Evolutionary conservation across 2,797 vertebrate genomes (phyloP).

Genomic region (Tapirus indicus): DNA sequence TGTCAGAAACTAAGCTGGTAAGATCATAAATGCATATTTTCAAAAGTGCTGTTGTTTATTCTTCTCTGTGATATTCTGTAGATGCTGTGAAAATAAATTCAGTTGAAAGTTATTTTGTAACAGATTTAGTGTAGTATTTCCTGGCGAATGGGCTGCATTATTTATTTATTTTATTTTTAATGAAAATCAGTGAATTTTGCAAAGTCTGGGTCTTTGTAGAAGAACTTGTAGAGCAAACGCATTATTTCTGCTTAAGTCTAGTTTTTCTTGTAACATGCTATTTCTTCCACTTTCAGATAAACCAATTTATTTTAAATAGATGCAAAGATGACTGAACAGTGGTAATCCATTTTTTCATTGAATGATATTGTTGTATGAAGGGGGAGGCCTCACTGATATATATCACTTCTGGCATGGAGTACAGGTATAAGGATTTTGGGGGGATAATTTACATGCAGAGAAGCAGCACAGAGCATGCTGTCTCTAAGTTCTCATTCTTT

Average conservation of each 20-base stretch:
- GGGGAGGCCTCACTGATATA: neutral
- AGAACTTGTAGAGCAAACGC: neutral
- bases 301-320: neutral
- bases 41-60: constrained; percentile 9
- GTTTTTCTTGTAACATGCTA: neutral
- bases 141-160: neutral
- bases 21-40: constrained; percentile 24
- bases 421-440: neutral
- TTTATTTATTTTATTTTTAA: constrained; percentile 14
- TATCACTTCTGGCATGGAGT: neutral
- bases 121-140: neutral
- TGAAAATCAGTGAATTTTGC: neutral
- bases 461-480: neutral
- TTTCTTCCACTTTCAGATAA: neutral
- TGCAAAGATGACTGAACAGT: neutral
- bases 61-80: neutral
- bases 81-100: neutral
- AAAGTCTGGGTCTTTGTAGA: neutral
- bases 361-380: neutral
- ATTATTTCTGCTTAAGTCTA: neutral
- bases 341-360: neutral
- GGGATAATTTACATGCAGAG: neutral
- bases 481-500: neutral
- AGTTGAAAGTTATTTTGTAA: neutral
- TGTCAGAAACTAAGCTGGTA: neutral